Evolutionary conservation across 2,888 invertebrate species (phyloP), one percentile per base, ranked within the genome.

Genomic region (Drosophila nr. perissopoda): DNA sequence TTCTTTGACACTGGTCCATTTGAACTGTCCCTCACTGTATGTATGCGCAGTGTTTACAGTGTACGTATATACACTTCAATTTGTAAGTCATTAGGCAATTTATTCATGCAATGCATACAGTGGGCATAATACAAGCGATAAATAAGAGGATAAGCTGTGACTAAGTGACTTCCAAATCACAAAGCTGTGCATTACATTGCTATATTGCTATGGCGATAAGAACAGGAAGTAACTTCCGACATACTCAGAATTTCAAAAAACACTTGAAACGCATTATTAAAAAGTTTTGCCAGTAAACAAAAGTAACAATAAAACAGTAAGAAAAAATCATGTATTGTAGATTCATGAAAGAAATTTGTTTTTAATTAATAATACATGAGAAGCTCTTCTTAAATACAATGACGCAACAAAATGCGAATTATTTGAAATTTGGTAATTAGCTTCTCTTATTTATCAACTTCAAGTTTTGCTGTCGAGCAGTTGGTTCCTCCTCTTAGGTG

Each of bases 51-150:
- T 42, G n/a, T 34, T 10, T 64, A 40, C 57, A 45, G 27, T 42
- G 62, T 52, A 21, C 21, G 21, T 21, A 80, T 67, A 58, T 81
- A 64, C 51, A 64, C 61, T 36, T 53, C 53, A 49, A 57, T 59
- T 56, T 52, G 52, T 76, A 70, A 69, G 87, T 79, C 83, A 72
- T 73, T 82, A 68, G 76, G 61, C 69, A 29, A 68, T 40, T 40
- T 51, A 45, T 73, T 56, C 54, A 74, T 13, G 40, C 54, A 21
- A n/a, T 36, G 33, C 25, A 49, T 42, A 73, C 73, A 64, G 54
- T 82, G 82, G 67, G 36, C 33, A 31, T 0, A 36, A 27, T 7
- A 27, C 13, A 8, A 36, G 36, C 10, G 10, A 16, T 34, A 25
- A 25, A 25, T 2, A 25, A 25, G 4, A 10, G 34, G 16, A 25